Evolutionary conservation across 2,113 vertebrate genomes (phyloP).

Genomic region (Poecilia latipinna): DNA sequence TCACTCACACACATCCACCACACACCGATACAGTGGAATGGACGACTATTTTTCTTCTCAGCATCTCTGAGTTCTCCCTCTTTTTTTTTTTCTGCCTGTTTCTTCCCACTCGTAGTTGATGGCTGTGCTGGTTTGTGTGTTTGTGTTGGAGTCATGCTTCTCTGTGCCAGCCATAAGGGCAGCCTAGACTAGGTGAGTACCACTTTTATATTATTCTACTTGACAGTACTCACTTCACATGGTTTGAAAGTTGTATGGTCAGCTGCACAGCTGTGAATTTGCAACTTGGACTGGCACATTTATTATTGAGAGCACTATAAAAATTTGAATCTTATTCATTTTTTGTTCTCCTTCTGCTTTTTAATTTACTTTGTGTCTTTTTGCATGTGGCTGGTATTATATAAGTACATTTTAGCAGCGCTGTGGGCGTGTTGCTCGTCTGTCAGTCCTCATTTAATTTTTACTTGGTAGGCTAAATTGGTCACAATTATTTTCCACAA

Average conservation of each 20-base stretch:
- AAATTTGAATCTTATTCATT: neutral
- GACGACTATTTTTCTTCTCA: slow-evolving; percentile 40
- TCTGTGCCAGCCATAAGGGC: slow-evolving; percentile 64
- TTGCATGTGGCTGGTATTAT: neutral
- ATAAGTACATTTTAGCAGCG: slow-evolving; percentile 23
- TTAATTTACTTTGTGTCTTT: neutral
- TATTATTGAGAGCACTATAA: slow-evolving; percentile 15
- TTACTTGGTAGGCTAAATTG: slow-evolving; percentile 36
- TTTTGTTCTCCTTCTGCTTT: neutral
- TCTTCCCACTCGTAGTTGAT: slow-evolving; percentile 51
- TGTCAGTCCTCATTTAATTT: slow-evolving; percentile 40
- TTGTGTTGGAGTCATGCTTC: slow-evolving; percentile 67
- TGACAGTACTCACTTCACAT: slow-evolving; percentile 21
- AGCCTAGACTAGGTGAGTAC: slow-evolving; percentile 77
- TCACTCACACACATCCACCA: slow-evolving; percentile 18
- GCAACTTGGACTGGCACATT: neutral
- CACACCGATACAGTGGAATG: slow-evolving; percentile 42
- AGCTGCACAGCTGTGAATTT: slow-evolving; percentile 5
- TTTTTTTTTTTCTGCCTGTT: slow-evolving; percentile 27
- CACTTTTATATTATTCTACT: slow-evolving; percentile 41
- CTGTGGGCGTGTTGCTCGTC: slow-evolving; percentile 15
- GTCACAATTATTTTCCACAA: slow-evolving; percentile 30
- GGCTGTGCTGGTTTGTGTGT: slow-evolving; percentile 41
- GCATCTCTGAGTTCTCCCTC: slow-evolving; percentile 38
- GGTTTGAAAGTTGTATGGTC: slow-evolving; percentile 33